Conservation (phyloP, 2,888 invertebrate species). For the Leucophenga maculata region DNA sequence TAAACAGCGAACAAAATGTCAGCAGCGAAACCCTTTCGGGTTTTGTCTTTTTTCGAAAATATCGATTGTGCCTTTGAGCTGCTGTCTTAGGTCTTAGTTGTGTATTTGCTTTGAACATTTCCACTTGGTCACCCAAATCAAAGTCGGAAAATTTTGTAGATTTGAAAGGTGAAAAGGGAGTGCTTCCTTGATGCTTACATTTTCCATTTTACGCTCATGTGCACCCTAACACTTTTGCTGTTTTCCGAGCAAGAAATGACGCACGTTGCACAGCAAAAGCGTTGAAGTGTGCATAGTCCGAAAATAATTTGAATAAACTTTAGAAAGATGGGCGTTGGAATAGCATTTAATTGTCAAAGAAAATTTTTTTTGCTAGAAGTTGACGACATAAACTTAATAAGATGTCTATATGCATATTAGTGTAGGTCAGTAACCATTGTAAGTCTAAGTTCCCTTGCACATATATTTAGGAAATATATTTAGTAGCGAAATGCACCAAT, state of each 20-base stretch:
- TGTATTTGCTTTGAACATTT: neutral
- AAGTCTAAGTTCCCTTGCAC: no score
- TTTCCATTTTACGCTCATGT: neutral
- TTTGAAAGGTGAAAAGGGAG: no score
- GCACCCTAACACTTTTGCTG: neutral
- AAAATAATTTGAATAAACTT: no score
- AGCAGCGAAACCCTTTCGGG: constrained; percentile 6
- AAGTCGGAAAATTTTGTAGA: neutral
- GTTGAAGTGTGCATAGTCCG: no score
- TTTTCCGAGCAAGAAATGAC: no score
- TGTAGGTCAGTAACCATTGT: no score
- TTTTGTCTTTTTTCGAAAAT: constrained; percentile 30
- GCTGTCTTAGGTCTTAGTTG: no score
- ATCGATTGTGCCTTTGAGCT: constrained; percentile 25
- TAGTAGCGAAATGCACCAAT: no score
- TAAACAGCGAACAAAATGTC: constrained; percentile 13
- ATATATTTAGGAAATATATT: no score
- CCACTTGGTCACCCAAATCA: constrained; percentile 1
- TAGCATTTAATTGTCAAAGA: neutral
- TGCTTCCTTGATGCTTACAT: no score
- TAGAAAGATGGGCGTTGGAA: neutral
- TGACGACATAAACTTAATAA: neutral
- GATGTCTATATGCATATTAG: no score
- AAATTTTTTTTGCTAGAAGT: neutral
- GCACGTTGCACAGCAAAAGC: no score